These are phyloP conservation scores for Mandrillus leucophaeus DNA, from an alignment of 2,113 vertebrate genomes.

Conservation along the genomic window DNA sequence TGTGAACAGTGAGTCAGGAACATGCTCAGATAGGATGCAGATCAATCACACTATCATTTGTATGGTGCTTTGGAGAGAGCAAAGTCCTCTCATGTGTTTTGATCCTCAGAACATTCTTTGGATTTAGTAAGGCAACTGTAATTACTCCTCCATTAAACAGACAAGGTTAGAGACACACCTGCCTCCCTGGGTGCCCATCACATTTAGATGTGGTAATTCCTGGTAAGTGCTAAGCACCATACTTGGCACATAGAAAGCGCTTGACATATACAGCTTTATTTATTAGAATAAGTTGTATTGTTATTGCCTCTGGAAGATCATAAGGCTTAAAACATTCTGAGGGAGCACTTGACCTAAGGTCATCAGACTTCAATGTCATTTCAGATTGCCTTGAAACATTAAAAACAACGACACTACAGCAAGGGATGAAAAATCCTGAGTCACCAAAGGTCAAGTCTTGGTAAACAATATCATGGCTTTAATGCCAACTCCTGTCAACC, in stretches of 20 bases:
- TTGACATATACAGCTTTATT: accelerated
- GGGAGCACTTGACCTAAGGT: background rate
- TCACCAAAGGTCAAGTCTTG: background rate
- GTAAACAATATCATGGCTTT: background rate
- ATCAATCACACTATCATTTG: accelerated
- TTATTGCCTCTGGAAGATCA: background rate
- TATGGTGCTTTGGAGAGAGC: background rate
- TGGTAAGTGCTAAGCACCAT: background rate
- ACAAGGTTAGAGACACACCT: background rate
- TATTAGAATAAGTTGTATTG: background rate
- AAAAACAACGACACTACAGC: background rate
- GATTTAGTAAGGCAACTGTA: background rate
- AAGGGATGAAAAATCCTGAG: too few relatives aligned
- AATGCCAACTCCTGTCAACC: accelerated
- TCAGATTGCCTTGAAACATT: background rate
- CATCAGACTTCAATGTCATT: background rate
- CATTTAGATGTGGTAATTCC: background rate
- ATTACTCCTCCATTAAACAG: background rate
- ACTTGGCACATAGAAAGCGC: background rate
- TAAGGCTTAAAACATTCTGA: background rate
- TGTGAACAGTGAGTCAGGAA: background rate
- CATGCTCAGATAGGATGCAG: background rate
- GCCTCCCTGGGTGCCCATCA: background rate
- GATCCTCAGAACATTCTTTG: background rate
- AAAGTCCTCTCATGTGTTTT: background rate